These are phyloP conservation scores for Apoda limacodes DNA, from an alignment of 2,888 invertebrate genomes.

Conservation along the genomic window DNA sequence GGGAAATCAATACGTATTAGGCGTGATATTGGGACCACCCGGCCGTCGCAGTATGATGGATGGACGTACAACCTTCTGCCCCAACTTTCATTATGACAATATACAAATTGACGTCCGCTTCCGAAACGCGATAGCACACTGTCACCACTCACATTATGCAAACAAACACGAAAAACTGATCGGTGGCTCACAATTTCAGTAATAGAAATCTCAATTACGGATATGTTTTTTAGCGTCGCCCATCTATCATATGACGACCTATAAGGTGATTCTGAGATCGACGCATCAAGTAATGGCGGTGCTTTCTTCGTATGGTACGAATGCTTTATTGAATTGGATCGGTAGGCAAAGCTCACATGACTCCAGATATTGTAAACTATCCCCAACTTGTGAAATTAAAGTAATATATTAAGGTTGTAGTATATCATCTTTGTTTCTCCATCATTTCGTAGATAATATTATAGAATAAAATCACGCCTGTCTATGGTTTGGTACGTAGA, in stretches of 20 bases:
- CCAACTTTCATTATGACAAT: constrained; percentile 67
- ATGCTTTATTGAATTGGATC: constrained; percentile 63
- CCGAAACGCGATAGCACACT: constrained; percentile 58
- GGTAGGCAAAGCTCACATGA: constrained; percentile 59
- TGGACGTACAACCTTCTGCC: constrained; percentile 62
- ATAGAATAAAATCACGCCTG: no score
- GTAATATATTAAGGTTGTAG: no score
- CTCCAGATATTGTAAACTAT: constrained; percentile 67
- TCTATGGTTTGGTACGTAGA: no score
- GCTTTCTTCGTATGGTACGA: constrained; percentile 46
- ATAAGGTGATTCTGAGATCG: constrained; percentile 47
- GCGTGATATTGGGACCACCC: constrained; percentile 62
- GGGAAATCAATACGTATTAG: constrained; percentile 70
- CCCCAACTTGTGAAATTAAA: no score
- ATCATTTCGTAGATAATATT: no score
- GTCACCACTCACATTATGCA: constrained; percentile 63
- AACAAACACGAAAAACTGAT: constrained; percentile 51
- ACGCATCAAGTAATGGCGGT: constrained; percentile 53
- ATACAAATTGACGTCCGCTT: constrained; percentile 69
- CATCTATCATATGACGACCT: constrained; percentile 61
- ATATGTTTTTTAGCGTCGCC: constrained; percentile 56
- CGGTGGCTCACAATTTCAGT: constrained; percentile 60
- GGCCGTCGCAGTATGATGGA: constrained; percentile 66
- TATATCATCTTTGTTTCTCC: no score
- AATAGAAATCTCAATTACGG: constrained; percentile 69